Base-by-base conservation (phyloP, 53 echinoderm and acorn worm genomes). In the Paracentrotus lividus region DNA sequence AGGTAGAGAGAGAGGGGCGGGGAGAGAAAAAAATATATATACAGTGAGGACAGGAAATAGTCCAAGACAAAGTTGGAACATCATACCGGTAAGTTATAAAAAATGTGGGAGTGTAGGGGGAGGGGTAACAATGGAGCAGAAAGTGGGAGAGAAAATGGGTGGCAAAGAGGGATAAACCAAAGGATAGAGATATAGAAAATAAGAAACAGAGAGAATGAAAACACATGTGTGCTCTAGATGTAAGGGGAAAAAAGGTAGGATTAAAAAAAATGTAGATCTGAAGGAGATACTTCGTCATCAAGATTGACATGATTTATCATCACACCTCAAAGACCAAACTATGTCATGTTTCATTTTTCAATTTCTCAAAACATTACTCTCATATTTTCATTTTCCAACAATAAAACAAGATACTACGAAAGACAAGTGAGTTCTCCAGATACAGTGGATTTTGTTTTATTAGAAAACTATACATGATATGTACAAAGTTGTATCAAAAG, bases 401-500 rank as follows among this genome's bases (percentile, higher is more conserved):
- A 55, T 55, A 55, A 66, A 18, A 40, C 36, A 69, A 16, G 36
- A 72, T 20, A 38, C 15, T 5, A 36, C 6, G 18, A 72, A 72
- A 26, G 36, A 16, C 72, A 18, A 72, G 21, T 38, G 26, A 5
- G 16, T 69, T 69, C 2, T 18, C 1, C 34, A 69, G 69, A 66
- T 15, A 2, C 15, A 38, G 31, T 69, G 69, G 34, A 16, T 38
- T 16, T 0, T 38, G 40, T 36, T 72, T 72, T 72, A 72, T 72
- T 72, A 72, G 38, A 72, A 72, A 72, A 72, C 67, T 72, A 72
- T 36, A 72, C 36, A 72, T 18, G 40, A 15, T 38, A 40, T 72
- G 32, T 32, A 72, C 64, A 64, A 64, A 64, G 27, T 64, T 64
- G 8, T 64, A 64, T 29, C 64, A 64, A 64, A 64, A 64, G 64